phyloP scores from a whole-genome alignment of 2,888 invertebrate species.

The Trichopoda pennipes region DNA sequence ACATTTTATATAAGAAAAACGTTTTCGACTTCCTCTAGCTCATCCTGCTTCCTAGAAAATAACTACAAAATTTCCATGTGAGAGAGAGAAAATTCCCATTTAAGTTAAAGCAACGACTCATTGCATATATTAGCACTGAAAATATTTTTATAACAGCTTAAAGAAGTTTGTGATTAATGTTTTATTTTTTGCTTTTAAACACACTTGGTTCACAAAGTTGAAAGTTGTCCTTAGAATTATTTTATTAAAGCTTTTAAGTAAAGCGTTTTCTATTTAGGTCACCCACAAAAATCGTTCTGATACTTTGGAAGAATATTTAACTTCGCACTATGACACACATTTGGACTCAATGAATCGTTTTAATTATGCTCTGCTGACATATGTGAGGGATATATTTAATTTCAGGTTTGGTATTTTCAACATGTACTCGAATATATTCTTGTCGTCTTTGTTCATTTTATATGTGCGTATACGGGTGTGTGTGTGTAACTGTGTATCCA shows the following conservation, averaged over 20 bases:
- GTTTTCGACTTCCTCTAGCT: too few relatives aligned
- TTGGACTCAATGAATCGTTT: conserved; percentile 85
- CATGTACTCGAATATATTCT: neutral
- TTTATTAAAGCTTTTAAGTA: neutral
- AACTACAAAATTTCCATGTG: too few relatives aligned
- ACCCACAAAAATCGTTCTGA: conserved; percentile 80
- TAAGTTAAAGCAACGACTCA: too few relatives aligned
- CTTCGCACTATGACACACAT: conserved; percentile 82
- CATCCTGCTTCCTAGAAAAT: too few relatives aligned
- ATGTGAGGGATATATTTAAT: conserved; percentile 85
- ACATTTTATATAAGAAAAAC: too few relatives aligned
- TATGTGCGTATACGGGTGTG: neutral
- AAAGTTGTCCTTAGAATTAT: too few relatives aligned
- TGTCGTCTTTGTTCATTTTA: neutral
- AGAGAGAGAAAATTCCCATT: too few relatives aligned
- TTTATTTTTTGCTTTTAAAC: too few relatives aligned
- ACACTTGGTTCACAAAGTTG: too few relatives aligned
- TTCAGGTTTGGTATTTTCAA: conserved; percentile 83
- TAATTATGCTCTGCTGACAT: conserved; percentile 84
- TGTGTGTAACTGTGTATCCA: neutral
- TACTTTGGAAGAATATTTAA: conserved; percentile 82
- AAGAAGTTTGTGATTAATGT: too few relatives aligned
- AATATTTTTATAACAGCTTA: too few relatives aligned
- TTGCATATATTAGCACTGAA: too few relatives aligned
- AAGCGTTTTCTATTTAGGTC: conserved; percentile 73